These are phyloP conservation scores for Pseudococcus longispinus DNA, from an alignment of 2,888 invertebrate species.

Conservation along the genomic window DNA sequence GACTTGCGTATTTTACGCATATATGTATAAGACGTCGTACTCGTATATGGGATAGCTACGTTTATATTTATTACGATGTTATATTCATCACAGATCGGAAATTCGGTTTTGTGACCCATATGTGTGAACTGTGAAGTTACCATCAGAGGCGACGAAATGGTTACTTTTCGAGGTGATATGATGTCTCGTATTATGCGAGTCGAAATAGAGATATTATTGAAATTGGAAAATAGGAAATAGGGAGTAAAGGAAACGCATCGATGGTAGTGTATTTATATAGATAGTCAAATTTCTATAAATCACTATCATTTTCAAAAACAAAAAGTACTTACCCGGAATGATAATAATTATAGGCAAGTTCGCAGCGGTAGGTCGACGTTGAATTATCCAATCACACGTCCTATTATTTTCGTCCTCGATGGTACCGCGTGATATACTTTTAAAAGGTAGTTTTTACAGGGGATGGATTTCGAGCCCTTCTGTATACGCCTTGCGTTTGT, in stretches of 20 bases:
- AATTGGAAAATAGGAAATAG: background rate
- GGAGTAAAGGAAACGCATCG: background rate
- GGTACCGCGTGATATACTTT: slow-evolving; percentile 6
- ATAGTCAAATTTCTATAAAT: background rate
- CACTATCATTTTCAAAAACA: slow-evolving; percentile 1
- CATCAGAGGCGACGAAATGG: too few relatives aligned
- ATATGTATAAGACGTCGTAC: background rate
- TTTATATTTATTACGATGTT: background rate
- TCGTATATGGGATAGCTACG: background rate
- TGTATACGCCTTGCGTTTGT: too few relatives aligned
- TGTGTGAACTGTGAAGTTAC: too few relatives aligned
- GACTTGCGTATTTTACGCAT: slow-evolving; percentile 50
- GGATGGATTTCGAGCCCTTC: background rate
- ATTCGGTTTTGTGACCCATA: background rate
- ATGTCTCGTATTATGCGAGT: too few relatives aligned
- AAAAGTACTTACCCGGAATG: background rate
- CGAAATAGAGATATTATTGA: background rate
- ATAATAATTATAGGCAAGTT: background rate
- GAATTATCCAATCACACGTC: slow-evolving; percentile 5
- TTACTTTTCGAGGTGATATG: too few relatives aligned
- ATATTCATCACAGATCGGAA: background rate
- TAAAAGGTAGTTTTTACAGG: background rate
- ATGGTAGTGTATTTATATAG: background rate
- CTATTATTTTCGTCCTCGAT: slow-evolving; percentile 1
- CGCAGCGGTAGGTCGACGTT: slow-evolving; percentile 24